Evolutionary conservation across 2,797 vertebrate genomes (phyloP).

Genomic region (Neosilurus mollespiculum): DNA sequence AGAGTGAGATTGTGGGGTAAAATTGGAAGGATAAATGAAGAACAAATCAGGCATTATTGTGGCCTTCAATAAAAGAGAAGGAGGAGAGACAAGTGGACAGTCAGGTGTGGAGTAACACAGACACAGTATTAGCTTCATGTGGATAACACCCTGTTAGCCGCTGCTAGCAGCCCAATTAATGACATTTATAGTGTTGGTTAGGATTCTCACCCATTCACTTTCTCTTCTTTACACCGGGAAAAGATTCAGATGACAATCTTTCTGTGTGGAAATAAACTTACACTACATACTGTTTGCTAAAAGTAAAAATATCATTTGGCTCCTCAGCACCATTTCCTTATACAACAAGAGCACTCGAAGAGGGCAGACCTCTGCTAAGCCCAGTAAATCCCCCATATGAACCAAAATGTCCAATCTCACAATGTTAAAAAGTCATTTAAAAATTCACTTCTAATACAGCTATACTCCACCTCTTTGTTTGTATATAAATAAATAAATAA

Average conservation of each 20-base stretch:
- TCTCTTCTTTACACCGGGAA: neutral
- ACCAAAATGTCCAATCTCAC: too few species aligned
- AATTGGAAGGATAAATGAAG: neutral
- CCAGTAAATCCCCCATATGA: too few species aligned
- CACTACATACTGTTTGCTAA: neutral
- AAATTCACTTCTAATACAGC: too few species aligned
- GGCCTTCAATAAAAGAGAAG: neutral
- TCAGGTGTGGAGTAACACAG: neutral
- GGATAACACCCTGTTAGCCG: conserved; percentile 47
- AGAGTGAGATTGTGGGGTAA: conserved; percentile 12
- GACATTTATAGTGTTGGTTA: conserved; percentile 61
- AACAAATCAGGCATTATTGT: neutral
- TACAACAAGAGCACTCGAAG: too few species aligned
- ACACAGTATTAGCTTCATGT: conserved; percentile 36
- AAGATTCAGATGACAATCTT: neutral
- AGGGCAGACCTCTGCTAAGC: too few species aligned
- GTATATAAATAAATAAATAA: too few species aligned
- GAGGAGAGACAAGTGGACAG: neutral
- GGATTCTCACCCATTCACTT: conserved; percentile 51
- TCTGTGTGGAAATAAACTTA: neutral
- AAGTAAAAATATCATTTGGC: neutral
- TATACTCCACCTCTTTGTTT: too few species aligned
- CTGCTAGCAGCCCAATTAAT: conserved; percentile 54
- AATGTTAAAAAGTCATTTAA: too few species aligned
- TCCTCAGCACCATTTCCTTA: neutral